Conservation (phyloP, 2,797 vertebrate species). For the Chrosomus eos region DNA sequence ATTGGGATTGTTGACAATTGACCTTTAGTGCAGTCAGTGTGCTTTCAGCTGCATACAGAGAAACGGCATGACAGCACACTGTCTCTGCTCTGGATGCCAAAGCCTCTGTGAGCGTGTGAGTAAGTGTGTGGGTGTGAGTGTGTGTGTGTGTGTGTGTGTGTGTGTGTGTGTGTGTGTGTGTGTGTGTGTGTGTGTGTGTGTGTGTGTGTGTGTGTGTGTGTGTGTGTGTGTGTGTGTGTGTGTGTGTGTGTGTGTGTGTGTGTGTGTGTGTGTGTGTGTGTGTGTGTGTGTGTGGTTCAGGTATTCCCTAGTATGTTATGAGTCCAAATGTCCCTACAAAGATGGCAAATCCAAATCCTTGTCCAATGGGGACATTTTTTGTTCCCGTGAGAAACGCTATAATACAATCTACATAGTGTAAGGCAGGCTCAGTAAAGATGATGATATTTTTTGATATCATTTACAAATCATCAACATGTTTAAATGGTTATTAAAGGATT, state of each 20-base stretch:
- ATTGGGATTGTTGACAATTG: conserved; percentile 59
- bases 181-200: too few species aligned
- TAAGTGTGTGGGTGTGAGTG: background rate
- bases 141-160: conserved; percentile 24
- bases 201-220: too few species aligned
- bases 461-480: background rate
- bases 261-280: too few species aligned
- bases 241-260: background rate
- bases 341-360: too few species aligned
- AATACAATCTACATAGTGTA: too few species aligned
- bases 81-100: conserved; percentile 49
- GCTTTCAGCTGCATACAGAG: conserved; percentile 59
- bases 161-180: background rate
- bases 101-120: conserved; percentile 37
- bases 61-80: conserved; percentile 49
- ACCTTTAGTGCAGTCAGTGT: conserved; percentile 58
- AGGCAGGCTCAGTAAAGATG: background rate
- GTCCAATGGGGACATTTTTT: background rate
- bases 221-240: conserved; percentile 2
- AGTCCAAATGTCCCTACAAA: background rate
- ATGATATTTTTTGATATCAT: background rate
- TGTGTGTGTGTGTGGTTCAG: background rate
- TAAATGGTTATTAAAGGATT: background rate
- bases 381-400: background rate
- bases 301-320: background rate